Base-by-base conservation (phyloP, 1,140 invertebrate genomes). In the Thereuonema tuberculata region DNA sequence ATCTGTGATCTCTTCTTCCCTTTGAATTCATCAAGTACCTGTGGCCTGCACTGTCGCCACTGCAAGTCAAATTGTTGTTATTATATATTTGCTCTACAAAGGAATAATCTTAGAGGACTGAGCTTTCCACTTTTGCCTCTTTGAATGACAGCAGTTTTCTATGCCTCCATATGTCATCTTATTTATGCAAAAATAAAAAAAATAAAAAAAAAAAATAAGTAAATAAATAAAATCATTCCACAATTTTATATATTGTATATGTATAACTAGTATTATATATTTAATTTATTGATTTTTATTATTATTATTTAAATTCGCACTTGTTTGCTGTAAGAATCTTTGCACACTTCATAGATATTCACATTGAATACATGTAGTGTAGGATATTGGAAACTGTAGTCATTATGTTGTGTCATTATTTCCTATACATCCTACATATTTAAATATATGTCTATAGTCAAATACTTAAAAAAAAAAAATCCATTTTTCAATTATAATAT, bases 391-490 rank as follows among this genome's bases (percentile, higher is more conserved):
- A 55, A 55, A 26, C 25, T 55, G 53, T 55, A 55, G 53, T 55
- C 53, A 28, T 23, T 25, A 26, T 14, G 27, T 14, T 27, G 53
- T 55, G n/a, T n/a, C n/a, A n/a, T n/a, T n/a, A n/a, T n/a, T n/a
- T n/a, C n/a, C n/a, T 3, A 55, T 3, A 50, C 24, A 9, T 9
- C 5, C 24, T 55, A 9, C 53, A 55, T 55, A 55, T 55, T 55
- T 55, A 12, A 50, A 26, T 55, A 24, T 55, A 21, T 55, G 15
- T 29, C 5, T 55, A 9, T 25, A 55, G 26, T 27, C 27, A 21
- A 55, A 55, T 55, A 55, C 53, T 55, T 55, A 55, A 55, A 55
- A 55, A 24, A 5, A n/a, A 50, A 55, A 55, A 55, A 29, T 21
- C 53, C 53, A 55, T 55, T 25, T 27, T 55, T 55, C 28, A 28